These are phyloP conservation scores for Eolophus roseicapilla DNA, from an alignment of 2,113 vertebrate species.

Conservation along the genomic window DNA sequence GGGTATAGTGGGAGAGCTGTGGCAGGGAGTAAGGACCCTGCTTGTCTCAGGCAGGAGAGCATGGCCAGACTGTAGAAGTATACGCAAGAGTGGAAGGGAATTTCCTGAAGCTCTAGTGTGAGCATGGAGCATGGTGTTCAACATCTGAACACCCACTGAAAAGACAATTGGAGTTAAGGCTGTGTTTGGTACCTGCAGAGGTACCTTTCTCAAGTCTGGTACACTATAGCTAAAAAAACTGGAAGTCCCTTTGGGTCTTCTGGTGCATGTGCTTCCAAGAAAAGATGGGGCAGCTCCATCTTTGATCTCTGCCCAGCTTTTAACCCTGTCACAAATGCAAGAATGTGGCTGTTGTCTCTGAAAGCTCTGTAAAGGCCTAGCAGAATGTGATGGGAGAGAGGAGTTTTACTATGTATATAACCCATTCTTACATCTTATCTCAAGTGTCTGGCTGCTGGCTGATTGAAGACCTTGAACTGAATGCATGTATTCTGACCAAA, in stretches of 20 bases:
- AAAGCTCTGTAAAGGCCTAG: background rate
- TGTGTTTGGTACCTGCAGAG: background rate
- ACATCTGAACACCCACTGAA: background rate
- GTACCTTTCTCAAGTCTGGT: background rate
- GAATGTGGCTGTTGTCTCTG: background rate
- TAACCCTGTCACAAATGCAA: background rate
- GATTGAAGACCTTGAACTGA: background rate
- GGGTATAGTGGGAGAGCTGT: background rate
- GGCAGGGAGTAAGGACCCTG: rapidly evolving
- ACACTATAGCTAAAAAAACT: background rate
- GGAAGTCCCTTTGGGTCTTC: background rate
- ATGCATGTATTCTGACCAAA: background rate
- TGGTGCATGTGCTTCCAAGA: background rate
- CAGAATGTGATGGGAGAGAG: background rate
- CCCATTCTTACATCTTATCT: background rate
- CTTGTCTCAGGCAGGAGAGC: background rate
- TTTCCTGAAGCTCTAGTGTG: background rate
- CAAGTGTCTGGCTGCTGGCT: background rate
- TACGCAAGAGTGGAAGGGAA: background rate
- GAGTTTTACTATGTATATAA: background rate
- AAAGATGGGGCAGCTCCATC: background rate
- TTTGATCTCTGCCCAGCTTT: background rate
- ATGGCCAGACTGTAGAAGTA: background rate
- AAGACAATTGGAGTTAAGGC: background rate
- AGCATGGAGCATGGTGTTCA: rapidly evolving